Base-by-base conservation (phyloP, 2,113 vertebrate species). In the Prietella phreatophila region DNA sequence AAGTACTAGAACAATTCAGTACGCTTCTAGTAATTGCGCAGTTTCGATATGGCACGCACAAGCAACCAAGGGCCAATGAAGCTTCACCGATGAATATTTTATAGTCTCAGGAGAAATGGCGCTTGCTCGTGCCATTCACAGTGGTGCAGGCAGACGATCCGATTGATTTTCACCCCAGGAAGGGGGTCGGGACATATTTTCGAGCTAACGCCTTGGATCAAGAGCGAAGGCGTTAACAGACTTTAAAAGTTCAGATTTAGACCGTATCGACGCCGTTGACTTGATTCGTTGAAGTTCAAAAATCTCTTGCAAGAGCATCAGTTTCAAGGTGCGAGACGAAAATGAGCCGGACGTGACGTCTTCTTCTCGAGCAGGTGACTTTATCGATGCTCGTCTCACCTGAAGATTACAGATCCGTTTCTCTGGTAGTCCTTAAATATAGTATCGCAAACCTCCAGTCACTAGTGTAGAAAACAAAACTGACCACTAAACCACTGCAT, bases 111-210 rank as follows among this genome's bases (percentile, higher is more conserved):
- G 69, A 85, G 81, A 86, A 85, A 63, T 75, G 80, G 19, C 58
- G 88, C 86, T 80, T 84, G 61, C 83, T 27, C 36, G n/a, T 82
- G 78, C 83, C 63, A 27, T 89, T 92, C 75, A 78, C 88, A 90
- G 85, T 5, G 89, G 85, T 20, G 30, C 85, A 88, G 76, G 79
- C 90, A 91, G 91, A 92, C 88, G 56, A 65, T 86, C 22, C 25
- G 90, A 94, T 94, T 91, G 92, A 94, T 95, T 91, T 93, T 86
- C 82, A 14, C 88, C 87, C 36, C 60, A 27, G 86, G 83, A 53
- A 88, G 87, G 85, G 89, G 75, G 81, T 39, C 84, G 82, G 69
- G 71, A 85, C 92, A 84, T 85, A 86, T 92, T 88, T 88, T 91
- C 82, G 69, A 79, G 89, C 89, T 89, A 78, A 83, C 89, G 86